These are phyloP conservation scores for Thomomys bottae DNA, from an alignment of 2,113 vertebrate genomes.

Conservation along the genomic window DNA sequence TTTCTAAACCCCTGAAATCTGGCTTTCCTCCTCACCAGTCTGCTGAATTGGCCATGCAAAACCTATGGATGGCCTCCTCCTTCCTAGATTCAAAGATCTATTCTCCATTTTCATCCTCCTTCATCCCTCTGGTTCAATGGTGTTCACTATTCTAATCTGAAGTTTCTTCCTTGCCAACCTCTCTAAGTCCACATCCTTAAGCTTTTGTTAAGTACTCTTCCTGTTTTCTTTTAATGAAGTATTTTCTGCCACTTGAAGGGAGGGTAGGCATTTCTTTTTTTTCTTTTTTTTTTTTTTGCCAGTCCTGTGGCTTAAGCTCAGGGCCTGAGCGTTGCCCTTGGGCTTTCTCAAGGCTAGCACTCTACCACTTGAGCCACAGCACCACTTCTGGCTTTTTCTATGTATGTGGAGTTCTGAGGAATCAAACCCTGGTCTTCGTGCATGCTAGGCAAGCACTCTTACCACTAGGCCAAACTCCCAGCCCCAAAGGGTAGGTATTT, in stretches of 20 bases:
- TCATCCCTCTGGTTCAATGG: background rate
- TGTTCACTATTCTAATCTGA: background rate
- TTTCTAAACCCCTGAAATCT: background rate
- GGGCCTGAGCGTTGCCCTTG: no score
- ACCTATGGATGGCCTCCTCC: background rate
- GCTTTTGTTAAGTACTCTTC: background rate
- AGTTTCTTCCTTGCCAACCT: background rate
- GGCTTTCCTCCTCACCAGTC: background rate
- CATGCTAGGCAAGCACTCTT: no score
- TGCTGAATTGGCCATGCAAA: background rate
- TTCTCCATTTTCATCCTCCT: background rate
- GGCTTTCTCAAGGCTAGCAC: no score
- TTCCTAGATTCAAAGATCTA: background rate
- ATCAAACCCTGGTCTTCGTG: no score
- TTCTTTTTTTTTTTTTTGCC: no score
- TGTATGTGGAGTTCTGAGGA: no score
- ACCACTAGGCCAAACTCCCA: no score
- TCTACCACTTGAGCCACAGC: no score
- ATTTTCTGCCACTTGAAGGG: background rate
- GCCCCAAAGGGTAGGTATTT: background rate
- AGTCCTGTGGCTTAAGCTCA: no score
- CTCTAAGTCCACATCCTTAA: background rate
- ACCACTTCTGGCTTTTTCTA: no score
- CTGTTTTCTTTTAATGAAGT: conserved; percentile 13
- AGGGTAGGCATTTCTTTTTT: background rate